Evolutionary conservation across 2,113 vertebrate genomes (phyloP).

Genomic region (Acrocephalus kingi): DNA sequence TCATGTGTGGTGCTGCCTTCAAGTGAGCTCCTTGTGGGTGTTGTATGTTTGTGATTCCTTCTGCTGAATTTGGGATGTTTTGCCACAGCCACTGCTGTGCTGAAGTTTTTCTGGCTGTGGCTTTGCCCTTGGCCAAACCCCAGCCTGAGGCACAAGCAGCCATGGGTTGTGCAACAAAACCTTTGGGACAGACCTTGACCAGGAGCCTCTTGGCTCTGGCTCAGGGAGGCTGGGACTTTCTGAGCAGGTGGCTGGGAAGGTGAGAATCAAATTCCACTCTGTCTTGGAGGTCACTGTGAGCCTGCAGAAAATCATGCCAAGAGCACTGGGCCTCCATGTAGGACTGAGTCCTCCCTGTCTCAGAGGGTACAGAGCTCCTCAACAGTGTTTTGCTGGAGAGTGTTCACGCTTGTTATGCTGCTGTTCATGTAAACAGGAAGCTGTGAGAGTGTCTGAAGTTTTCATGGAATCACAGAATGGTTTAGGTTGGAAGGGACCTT

Average conservation of each 20-base stretch:
- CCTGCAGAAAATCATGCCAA: neutral
- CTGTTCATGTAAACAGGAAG: fast-evolving
- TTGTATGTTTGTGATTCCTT: neutral
- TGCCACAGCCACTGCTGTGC: neutral
- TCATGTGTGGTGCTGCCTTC: neutral
- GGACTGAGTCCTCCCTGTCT: neutral
- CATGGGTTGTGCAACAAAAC: neutral
- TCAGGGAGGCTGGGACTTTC: neutral
- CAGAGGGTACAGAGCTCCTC: neutral
- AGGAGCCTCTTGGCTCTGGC: neutral
- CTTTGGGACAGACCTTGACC: neutral
- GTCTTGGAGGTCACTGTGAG: neutral
- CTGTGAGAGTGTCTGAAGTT: neutral
- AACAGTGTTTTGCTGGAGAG: neutral
- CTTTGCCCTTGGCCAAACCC: neutral
- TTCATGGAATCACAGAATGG: neutral
- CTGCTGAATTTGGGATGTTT: neutral
- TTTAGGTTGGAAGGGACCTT: neutral
- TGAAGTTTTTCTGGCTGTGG: neutral
- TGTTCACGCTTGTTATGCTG: neutral
- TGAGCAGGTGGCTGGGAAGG: neutral
- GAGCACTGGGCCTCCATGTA: neutral
- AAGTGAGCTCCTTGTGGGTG: neutral
- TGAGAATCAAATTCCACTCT: neutral
- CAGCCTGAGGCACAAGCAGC: neutral